These are phyloP conservation scores for Upupa epops DNA, from an alignment of 2,113 vertebrate genomes.

Conservation along the genomic window DNA sequence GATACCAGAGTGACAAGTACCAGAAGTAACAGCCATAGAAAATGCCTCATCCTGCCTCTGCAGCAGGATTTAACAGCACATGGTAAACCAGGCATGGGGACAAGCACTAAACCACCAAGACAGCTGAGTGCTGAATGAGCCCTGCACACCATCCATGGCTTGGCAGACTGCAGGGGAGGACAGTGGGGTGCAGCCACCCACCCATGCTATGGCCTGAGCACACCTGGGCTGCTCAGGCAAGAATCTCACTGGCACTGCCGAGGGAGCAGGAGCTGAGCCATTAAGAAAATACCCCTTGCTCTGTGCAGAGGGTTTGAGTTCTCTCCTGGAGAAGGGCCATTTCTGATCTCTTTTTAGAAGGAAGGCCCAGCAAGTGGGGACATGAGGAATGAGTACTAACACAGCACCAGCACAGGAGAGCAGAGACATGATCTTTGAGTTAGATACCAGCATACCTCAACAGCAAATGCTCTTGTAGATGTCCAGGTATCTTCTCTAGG, in stretches of 20 bases:
- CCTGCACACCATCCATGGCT: not conserved
- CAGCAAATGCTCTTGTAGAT: not conserved
- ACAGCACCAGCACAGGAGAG: not conserved
- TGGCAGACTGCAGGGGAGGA: not conserved
- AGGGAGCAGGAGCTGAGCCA: not conserved
- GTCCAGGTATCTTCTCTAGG: not conserved
- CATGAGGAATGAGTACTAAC: not conserved
- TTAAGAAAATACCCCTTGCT: not conserved
- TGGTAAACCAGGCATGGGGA: not conserved
- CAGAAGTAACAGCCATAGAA: not conserved
- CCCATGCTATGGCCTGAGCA: not conserved
- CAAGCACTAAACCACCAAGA: not conserved
- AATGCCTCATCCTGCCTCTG: not conserved
- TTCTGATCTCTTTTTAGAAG: not conserved
- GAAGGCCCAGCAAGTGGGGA: not conserved
- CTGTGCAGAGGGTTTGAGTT: not conserved
- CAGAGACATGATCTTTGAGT: not conserved
- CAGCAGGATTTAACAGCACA: not conserved
- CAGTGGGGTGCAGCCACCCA: not conserved
- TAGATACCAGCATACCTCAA: not conserved
- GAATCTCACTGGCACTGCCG: not conserved
- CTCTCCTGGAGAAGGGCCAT: not conserved
- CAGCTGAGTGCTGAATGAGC: not conserved
- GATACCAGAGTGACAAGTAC: not conserved
- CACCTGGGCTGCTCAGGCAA: rapidly evolving